Evolutionary conservation across 2,797 vertebrate species (phyloP), one percentile per base, ranked within the genome.

Genomic region (Hyperoplus immaculatus): DNA sequence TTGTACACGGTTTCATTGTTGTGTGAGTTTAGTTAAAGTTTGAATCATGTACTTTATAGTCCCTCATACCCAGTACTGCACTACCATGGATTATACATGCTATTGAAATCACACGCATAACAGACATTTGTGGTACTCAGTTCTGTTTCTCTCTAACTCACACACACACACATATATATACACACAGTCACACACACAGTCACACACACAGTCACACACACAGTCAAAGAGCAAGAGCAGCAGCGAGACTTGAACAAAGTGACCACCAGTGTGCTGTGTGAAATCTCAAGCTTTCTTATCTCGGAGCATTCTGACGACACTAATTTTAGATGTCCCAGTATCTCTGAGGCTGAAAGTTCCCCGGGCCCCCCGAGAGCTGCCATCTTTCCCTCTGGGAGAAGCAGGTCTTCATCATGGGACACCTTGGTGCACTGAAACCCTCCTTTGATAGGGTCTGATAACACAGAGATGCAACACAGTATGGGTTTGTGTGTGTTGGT

Each of bases 321-420:
- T 94, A 93, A 93, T 87, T 93, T 94, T 94, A 94, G 92, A 89
- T 67, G 16, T 78, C n/a, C 8, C 4, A 11, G 65, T 90, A 89
- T 94, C 91, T 90, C 75, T 78, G 58, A 73, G 69, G 21, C 72
- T 69, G 69, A 69, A 68, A 54, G 83, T 46, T 74, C 81, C 68
- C 75, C 49, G 47, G 42, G 57, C 43, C 45, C 39, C 65, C 59
- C 68, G 65, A 80, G 82, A 85, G 83, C 84, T 88, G 69, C 59
- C 75, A 47, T 84, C 77, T 85, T 81, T 73, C 51, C 41, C 58
- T 54, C 16, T 58, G 62, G 43, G 59, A 54, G 63, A 57, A 65
- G 47, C 84, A 84, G 93, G 85, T 85, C 81, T 92, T 87, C 81
- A 88, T 95, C 93, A 91, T 29, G 49, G 70, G 68, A 94, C 93